Percentiles rank a stretch among this genome's conserved stretches.
phyloP scores from a whole-genome alignment of 1,140 invertebrate genomes.

The Ladona fulva region DNA sequence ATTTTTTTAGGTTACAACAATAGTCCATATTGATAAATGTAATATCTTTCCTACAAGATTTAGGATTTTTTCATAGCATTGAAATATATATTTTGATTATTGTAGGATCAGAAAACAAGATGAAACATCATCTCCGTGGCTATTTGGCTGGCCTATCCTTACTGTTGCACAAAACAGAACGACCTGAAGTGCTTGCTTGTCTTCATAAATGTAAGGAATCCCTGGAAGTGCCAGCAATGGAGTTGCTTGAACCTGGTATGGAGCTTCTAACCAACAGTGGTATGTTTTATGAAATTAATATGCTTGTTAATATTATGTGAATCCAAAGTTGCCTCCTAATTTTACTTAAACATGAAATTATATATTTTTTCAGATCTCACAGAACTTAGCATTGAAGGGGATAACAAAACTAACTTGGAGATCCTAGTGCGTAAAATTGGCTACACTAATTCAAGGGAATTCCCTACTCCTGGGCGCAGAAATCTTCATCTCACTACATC shows the following conservation, averaged over 20 bases:
- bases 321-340: background rate
- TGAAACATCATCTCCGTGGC: slow-evolving; percentile 80
- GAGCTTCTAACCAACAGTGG: slow-evolving; percentile 56
- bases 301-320: slow-evolving; percentile 22
- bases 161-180: slow-evolving; percentile 68
- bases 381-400: slow-evolving; percentile 82
- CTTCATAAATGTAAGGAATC: slow-evolving; percentile 79
- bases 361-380: slow-evolving; percentile 57
- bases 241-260: slow-evolving; percentile 64
- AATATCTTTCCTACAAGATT: too few species aligned
- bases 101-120: slow-evolving; percentile 71
- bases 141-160: slow-evolving; percentile 80
- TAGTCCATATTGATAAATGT: too few species aligned
- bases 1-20: too few species aligned
- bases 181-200: slow-evolving; percentile 69
- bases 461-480: slow-evolving; percentile 83
- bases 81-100: slow-evolving; percentile 13
- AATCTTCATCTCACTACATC: slow-evolving; percentile 76
- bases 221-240: slow-evolving; percentile 66
- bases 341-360: background rate
- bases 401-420: slow-evolving; percentile 82
- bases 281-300: slow-evolving; percentile 27
- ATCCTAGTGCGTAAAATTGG: slow-evolving; percentile 76
- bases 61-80: background rate
- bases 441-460: slow-evolving; percentile 81